phyloP scores from a whole-genome alignment of 30 jellyfish, hydroid and myxozoan species.

The Chironex yamaguchii region DNA sequence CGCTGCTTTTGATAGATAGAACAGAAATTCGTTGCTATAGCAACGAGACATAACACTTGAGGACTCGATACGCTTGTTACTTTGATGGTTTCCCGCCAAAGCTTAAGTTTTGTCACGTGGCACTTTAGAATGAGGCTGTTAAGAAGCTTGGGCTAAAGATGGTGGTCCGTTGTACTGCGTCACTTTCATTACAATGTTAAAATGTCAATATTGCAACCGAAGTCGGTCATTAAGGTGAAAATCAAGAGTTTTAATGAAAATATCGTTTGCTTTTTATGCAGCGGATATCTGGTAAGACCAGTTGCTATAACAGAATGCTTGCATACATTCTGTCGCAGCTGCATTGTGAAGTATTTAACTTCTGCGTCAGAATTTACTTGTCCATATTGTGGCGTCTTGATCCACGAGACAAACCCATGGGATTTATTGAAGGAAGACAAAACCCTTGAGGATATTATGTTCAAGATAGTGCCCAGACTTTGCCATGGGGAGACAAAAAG shows the following conservation, averaged over 20 bases:
- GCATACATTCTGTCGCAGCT: conserved; percentile 94
- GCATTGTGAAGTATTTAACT: conserved; percentile 84
- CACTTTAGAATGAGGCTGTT: too few relatives aligned
- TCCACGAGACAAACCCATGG: conserved; percentile 99
- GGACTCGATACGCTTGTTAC: too few relatives aligned
- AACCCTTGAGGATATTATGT: conserved; percentile 83
- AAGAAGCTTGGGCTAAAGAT: too few relatives aligned
- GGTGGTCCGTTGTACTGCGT: too few relatives aligned
- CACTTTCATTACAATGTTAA: too few relatives aligned
- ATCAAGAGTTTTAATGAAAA: conserved; percentile 83
- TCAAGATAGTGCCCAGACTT: conserved; percentile 85
- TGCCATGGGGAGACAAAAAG: conserved; percentile 76
- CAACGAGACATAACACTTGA: too few relatives aligned
- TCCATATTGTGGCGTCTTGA: conserved; percentile 83
- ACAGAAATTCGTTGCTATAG: too few relatives aligned
- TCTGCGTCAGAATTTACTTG: conserved; percentile 81
- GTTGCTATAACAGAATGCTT: conserved; percentile 98
- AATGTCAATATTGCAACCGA: conserved; percentile 83
- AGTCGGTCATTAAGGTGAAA: conserved; percentile 56
- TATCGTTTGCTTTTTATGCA: conserved; percentile 80
- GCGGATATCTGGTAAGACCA: conserved; percentile 92
- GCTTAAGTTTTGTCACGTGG: too few relatives aligned
- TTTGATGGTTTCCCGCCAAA: too few relatives aligned
- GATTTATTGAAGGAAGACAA: conserved; percentile 91
- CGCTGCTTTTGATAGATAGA: too few relatives aligned